A percentile compares a stretch with the other conserved stretches of the same genome.
phyloP scores from a whole-genome alignment of 2,888 invertebrate genomes.

The Drosophila antonietae region DNA sequence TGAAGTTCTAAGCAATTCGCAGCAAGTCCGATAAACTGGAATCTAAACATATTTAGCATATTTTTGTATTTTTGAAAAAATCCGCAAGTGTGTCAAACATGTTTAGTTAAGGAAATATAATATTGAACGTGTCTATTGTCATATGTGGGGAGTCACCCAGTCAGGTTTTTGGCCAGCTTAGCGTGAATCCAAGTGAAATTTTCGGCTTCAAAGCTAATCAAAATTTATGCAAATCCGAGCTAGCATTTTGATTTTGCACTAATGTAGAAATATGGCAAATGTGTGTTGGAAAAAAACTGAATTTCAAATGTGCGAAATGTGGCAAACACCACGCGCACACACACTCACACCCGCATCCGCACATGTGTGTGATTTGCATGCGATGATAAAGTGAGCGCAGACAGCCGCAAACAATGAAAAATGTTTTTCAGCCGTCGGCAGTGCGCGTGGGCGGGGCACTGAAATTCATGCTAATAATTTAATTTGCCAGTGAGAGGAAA shows the following conservation, averaged over 20 bases:
- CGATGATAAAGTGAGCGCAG: conserved; percentile 75
- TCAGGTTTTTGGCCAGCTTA: conserved; percentile 1
- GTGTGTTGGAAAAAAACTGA: conserved; percentile 66
- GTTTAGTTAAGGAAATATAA: not conserved
- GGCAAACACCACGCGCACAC: conserved; percentile 40
- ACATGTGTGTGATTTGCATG: conserved; percentile 55
- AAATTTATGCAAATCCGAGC: conserved; percentile 69
- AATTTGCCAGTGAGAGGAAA: conserved; percentile 54
- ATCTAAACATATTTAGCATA: not conserved
- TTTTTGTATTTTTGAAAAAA: not conserved
- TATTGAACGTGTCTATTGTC: not conserved
- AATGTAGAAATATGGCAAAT: conserved; percentile 66
- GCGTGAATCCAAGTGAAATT: conserved; percentile 32
- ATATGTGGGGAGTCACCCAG: no score
- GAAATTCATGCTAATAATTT: conserved; percentile 61
- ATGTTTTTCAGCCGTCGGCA: conserved; percentile 64
- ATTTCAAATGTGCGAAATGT: conserved; percentile 69
- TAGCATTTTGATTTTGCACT: conserved; percentile 59
- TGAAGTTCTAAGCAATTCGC: not conserved
- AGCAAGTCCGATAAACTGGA: no score
- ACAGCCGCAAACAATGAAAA: conserved; percentile 80
- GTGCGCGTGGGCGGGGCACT: conserved; percentile 18
- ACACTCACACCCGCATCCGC: conserved; percentile 7
- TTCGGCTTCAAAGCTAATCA: conserved; percentile 49
- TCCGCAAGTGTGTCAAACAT: not conserved